A percentile compares a stretch with the other conserved stretches of the same genome.
phyloP scores from a whole-genome alignment of 2,113 vertebrate species.

The sheep (Ovis aries) region DNA sequence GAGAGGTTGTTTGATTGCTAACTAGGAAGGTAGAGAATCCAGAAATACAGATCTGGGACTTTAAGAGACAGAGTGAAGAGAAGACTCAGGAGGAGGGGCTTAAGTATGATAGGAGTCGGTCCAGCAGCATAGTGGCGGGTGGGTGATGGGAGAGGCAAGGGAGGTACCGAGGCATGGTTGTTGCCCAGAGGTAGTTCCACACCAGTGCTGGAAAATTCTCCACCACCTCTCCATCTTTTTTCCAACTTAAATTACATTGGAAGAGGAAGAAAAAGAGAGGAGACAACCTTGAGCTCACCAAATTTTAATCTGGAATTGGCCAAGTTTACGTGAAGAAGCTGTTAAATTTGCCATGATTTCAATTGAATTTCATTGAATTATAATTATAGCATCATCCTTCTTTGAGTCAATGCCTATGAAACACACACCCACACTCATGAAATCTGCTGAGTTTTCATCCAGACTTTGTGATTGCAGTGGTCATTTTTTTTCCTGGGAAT shows the following conservation, averaged over 20 bases:
- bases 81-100: neutral
- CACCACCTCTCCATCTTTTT: neutral
- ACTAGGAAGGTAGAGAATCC: neutral
- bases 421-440: neutral
- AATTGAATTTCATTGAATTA: slow-evolving; percentile 17
- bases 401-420: neutral
- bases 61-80: neutral
- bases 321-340: neutral
- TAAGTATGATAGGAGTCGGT: neutral
- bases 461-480: neutral
- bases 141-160: neutral
- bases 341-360: neutral
- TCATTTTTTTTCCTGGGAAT: neutral
- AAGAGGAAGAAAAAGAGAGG: neutral
- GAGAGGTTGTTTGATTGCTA: neutral
- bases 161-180: neutral
- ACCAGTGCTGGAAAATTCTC: neutral
- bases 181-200: neutral
- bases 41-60: neutral
- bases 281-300: neutral
- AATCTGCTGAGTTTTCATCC: neutral
- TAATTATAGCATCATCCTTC: neutral
- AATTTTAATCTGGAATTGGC: neutral
- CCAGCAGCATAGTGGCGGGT: neutral
- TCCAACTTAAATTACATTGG: neutral